Evolutionary conservation across 2,113 vertebrate species (phyloP).

Genomic region (Anolis carolinensis): DNA sequence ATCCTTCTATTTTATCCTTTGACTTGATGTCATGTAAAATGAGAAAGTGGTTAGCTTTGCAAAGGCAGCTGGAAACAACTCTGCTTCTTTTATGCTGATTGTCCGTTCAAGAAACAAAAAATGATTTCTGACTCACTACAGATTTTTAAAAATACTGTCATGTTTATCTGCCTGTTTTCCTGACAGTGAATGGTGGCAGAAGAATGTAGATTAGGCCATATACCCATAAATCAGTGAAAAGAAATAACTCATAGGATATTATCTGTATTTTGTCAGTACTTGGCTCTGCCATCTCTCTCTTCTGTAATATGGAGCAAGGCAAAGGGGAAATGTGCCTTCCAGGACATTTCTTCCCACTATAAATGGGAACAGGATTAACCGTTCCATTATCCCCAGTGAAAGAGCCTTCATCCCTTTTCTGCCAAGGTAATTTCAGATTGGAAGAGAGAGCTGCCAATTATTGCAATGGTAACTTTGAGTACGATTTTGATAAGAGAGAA

Average conservation of each 20-base stretch:
- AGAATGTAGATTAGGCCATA: not conserved
- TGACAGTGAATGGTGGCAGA: not conserved
- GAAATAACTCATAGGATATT: too few species aligned
- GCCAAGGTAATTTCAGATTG: not conserved
- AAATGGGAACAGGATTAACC: not conserved
- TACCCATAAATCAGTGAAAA: not conserved
- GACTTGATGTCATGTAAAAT: not conserved
- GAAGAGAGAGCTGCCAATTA: too few species aligned
- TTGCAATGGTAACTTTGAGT: not conserved
- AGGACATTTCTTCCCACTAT: not conserved
- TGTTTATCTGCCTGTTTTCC: not conserved
- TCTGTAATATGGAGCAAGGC: not conserved
- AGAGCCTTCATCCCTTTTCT: not conserved
- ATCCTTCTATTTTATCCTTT: not conserved
- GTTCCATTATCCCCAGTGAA: not conserved
- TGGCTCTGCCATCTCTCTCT: too few species aligned
- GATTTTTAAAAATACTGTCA: not conserved
- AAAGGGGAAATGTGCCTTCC: too few species aligned
- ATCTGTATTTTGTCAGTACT: not conserved
- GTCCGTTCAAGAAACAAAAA: not conserved
- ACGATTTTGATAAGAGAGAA: not conserved
- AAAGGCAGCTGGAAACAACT: not conserved
- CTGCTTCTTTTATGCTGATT: not conserved
- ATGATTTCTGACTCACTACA: not conserved
- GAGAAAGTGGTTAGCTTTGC: not conserved